Percentiles rank a stretch among this genome's conserved stretches.
These are phyloP conservation scores for Tragelaphus strepsiceros DNA, from an alignment of 2,113 vertebrate species.

Conservation along the genomic window DNA sequence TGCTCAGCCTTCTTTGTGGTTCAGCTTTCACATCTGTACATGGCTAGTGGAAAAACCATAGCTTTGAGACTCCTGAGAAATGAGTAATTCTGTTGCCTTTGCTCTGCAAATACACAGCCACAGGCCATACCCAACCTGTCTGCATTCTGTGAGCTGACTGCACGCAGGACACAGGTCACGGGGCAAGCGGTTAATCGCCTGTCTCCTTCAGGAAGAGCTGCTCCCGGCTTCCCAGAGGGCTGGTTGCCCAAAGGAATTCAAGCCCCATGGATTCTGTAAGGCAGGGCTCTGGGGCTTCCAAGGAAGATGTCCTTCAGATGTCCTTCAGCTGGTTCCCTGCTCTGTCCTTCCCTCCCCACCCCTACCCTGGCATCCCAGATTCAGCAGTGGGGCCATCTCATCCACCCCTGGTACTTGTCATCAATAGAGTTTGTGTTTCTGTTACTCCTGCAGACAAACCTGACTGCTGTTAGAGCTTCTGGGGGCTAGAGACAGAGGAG, in stretches of 20 bases:
- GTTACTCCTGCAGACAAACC: rapidly evolving
- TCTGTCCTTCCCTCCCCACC: neutral
- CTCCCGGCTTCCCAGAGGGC: rapidly evolving
- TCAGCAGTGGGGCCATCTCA: rapidly evolving
- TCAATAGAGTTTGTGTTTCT: neutral
- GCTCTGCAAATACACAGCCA: neutral
- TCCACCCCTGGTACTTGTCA: neutral
- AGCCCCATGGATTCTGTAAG: rapidly evolving
- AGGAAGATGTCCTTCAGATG: neutral
- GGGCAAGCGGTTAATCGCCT: rapidly evolving
- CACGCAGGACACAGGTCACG: neutral
- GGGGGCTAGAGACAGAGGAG: too few relatives aligned
- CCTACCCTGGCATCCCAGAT: neutral
- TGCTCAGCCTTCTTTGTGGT: neutral
- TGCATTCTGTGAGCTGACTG: neutral
- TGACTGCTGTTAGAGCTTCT: neutral
- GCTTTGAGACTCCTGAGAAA: neutral
- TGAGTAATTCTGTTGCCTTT: rapidly evolving
- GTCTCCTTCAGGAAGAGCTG: neutral
- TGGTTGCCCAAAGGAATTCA: rapidly evolving
- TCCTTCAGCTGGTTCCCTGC: neutral
- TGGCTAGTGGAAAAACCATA: neutral
- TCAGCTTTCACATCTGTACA: neutral
- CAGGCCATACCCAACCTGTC: rapidly evolving
- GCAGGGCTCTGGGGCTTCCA: neutral